Evolutionary conservation across 2,113 vertebrate genomes (phyloP), one percentile per base, ranked within the genome.

Genomic region (Etheostoma cragini): DNA sequence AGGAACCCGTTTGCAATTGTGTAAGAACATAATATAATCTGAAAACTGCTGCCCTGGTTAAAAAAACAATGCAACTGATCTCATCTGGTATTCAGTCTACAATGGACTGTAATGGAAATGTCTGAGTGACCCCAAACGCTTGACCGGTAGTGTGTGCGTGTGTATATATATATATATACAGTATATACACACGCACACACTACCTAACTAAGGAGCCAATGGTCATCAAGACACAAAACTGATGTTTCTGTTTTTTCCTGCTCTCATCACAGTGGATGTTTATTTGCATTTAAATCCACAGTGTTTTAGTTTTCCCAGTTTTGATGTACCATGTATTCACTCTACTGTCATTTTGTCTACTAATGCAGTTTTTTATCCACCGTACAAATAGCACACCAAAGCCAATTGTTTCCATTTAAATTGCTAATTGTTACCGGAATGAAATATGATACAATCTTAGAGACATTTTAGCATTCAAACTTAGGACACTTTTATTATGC

Each of bases 401-500:
- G 49, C 22, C 35, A 12, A 12, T 68, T 84, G 69, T 45, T 72
- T 1, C 0, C 53, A 80, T 85, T 72, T 76, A 70, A 76, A 76
- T 76, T 75, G 73, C 56, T 84, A 88, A 89, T 78, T 72, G 45
- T 60, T 65, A 45, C 50, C 67, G 49, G 75, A 88, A 84, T 66
- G 45, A 78, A 90, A 81, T 6, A 52, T 49, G 57, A 84, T 77
- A 68, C 78, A 22, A 38, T 65, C 52, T 60, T 67, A 63, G 56
- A 78, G 50, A n/a, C 56, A n/a, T 68, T 73, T 66, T 76, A 30
- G 26, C 57, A 50, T 80, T 70, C 50, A 65, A n/a, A 60, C 35
- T 3, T 3, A 10, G 22, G 22, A 82, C 65, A 22, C 14, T 66
- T 12, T 15, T 26, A 26, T 66, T 8, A 50, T 4, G 58, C 16